These are phyloP conservation scores for Apamea sordens DNA, from an alignment of 2,888 invertebrate species.

Conservation along the genomic window DNA sequence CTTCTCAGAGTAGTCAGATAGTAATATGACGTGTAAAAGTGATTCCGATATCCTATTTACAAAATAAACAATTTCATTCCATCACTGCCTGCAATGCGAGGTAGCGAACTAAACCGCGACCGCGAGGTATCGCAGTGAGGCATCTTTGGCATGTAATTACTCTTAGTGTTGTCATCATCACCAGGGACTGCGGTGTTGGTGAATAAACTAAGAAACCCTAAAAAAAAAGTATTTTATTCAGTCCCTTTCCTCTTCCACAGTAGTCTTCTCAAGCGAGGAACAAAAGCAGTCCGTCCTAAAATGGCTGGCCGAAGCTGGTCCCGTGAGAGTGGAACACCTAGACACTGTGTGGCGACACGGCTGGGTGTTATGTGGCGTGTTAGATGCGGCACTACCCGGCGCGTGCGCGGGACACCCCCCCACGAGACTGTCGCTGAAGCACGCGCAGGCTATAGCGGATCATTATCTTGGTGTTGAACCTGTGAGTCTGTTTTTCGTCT, in stretches of 20 bases:
- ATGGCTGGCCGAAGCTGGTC: conserved; percentile 86
- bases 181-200: neutral
- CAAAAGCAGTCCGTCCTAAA: conserved; percentile 83
- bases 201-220: neutral
- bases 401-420: conserved; percentile 91
- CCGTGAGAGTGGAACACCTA: conserved; percentile 83
- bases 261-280: conserved; percentile 85
- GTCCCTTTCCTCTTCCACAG: conserved; percentile 71
- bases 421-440: conserved; percentile 83
- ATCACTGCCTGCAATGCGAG: neutral
- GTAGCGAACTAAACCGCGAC: neutral
- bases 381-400: conserved; percentile 91
- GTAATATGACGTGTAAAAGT: neutral
- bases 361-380: conserved; percentile 90
- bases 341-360: conserved; percentile 91
- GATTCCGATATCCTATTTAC: neutral
- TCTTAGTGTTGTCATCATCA: neutral
- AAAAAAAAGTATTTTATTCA: neutral
- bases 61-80: neutral
- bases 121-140: neutral
- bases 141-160: too few relatives aligned
- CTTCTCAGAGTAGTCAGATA: neutral
- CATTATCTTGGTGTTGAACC: conserved; percentile 91
- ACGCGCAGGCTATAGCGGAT: conserved; percentile 91
- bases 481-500: conserved; percentile 76